Evolutionary conservation across 1,140 invertebrate genomes (phyloP).

Genomic region (Sinella curviseta): DNA sequence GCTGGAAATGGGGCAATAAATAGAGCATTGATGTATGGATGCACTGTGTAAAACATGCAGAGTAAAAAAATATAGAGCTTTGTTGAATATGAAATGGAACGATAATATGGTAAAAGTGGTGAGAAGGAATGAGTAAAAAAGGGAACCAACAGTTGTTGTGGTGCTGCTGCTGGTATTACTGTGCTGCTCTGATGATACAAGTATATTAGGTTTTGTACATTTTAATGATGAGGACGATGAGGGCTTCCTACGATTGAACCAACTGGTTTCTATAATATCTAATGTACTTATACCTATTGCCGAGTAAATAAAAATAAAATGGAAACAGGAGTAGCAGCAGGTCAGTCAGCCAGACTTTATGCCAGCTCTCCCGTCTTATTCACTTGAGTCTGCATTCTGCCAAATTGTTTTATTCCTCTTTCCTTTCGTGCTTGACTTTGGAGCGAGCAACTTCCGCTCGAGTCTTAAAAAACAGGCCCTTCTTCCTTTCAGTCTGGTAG

Average conservation of each 20-base stretch:
- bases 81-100: too few species aligned
- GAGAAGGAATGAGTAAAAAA: too few species aligned
- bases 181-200: too few species aligned
- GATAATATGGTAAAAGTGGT: too few species aligned
- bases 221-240: too few species aligned
- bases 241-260: background rate
- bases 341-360: background rate
- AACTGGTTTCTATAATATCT: background rate
- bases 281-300: background rate
- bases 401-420: background rate
- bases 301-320: background rate
- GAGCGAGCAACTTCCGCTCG: constrained; percentile 10
- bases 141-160: too few species aligned
- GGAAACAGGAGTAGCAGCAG: background rate
- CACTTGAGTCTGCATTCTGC: background rate
- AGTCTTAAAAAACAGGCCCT: constrained; percentile 10
- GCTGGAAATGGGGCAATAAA: too few species aligned
- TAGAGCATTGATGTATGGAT: background rate
- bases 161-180: too few species aligned
- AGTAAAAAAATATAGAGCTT: too few species aligned
- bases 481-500: background rate
- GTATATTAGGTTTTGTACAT: too few species aligned
- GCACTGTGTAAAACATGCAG: background rate
- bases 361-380: too few species aligned
- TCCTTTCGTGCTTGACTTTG: constrained; percentile 3